Evolutionary conservation across 2,888 invertebrate genomes (phyloP).

Genomic region (Drosophila infuscata): DNA sequence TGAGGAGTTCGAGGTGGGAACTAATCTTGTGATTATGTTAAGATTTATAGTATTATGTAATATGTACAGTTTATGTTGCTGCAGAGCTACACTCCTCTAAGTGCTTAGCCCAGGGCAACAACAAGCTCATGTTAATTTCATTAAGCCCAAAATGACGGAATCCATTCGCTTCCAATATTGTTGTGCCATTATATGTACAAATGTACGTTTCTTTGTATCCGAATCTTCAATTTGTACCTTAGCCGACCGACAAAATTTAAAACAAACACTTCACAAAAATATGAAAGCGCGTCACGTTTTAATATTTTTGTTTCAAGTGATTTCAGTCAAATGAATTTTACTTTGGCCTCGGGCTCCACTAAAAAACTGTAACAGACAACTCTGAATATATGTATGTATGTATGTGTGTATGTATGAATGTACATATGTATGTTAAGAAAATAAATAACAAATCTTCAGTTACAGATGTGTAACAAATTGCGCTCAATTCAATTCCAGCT

Average conservation of each 20-base stretch:
- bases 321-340: slow-evolving; percentile 38
- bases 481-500: slow-evolving; percentile 56
- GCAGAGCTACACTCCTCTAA: slow-evolving; percentile 11
- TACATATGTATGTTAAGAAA: slow-evolving; percentile 53
- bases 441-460: slow-evolving; percentile 49
- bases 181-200: slow-evolving; percentile 2
- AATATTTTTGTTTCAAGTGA: slow-evolving; percentile 50
- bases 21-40: not conserved
- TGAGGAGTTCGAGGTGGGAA: not conserved
- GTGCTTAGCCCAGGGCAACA: slow-evolving; percentile 38
- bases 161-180: slow-evolving; percentile 43
- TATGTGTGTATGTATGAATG: not conserved
- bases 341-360: slow-evolving; percentile 19
- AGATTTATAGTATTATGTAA: slow-evolving; percentile 20
- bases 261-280: slow-evolving; percentile 64
- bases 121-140: slow-evolving; percentile 63
- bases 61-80: slow-evolving; percentile 23
- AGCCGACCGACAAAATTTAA: slow-evolving; percentile 56
- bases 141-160: slow-evolving; percentile 35
- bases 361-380: slow-evolving; percentile 47
- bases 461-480: slow-evolving; percentile 73
- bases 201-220: slow-evolving; percentile 5
- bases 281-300: slow-evolving; percentile 70
- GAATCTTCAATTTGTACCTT: slow-evolving; percentile 51
- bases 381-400: slow-evolving; percentile 40